Base-by-base conservation (phyloP, 2,888 invertebrate species). In the Aspidiotus destructor region DNA sequence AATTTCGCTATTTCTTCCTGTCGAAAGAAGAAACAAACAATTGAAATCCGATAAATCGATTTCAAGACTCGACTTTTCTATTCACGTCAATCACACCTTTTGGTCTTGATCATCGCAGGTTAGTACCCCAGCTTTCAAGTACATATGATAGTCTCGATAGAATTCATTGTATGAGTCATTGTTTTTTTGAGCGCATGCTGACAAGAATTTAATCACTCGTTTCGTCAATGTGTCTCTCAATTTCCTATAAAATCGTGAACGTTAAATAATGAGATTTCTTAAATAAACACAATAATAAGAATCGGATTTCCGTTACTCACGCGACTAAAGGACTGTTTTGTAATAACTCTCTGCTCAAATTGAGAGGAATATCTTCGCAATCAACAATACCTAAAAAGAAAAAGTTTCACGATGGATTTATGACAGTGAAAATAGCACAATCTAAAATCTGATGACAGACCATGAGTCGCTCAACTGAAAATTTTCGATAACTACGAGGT, bases 301-400 rank as follows among this genome's bases (percentile, higher is more conserved):
- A 16, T 15, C 28, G 40, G 41, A 60, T n/a, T 28, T 41, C 28
- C 28, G 7, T 55, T 52, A 61, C 80, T 80, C 80, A 87, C 89
- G 83, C 84, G 73, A 98, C 94, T 6, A 98, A 81, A 40, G 86
- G 84, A 78, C 93, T 94, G 75, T 98, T 96, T 79, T 98, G 98
- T 62, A 98, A 80, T 70, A 98, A 79, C 79, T 98, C 98, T 76
- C 98, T 83, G 77, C 96, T 97, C 71, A 98, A 82, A 83, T 98
- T 98, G 69, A 98, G 80, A 55, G 98, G 98, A 80, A 98, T 96
- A 79, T 98, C 98, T 81, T 98, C 98, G 1, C 95, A 96, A 81
- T 98, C 98, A 15, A 98, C 94, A 42, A 98, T 96, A 76, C 96
- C 86, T 85, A 75, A 62, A 73, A 73, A 65, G 41, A 68, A 70